Percentiles rank a stretch among this genome's conserved stretches.
These are phyloP conservation scores for Acanthococcus lagerstroemiae DNA, from an alignment of 2,888 invertebrate genomes.

Conservation along the genomic window DNA sequence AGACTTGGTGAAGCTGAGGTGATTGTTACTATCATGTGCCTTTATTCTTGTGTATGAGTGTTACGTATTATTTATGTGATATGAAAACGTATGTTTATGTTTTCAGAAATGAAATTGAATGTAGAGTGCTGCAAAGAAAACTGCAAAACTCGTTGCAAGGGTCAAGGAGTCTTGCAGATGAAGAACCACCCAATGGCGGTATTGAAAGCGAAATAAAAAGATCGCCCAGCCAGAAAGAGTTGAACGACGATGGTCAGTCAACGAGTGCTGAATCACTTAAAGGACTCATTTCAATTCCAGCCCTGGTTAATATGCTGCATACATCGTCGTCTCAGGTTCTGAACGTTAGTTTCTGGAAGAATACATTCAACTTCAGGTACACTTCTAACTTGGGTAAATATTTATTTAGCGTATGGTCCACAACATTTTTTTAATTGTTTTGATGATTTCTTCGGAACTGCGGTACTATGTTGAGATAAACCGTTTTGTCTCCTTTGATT, in stretches of 20 bases:
- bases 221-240: neutral
- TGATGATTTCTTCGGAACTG: too few species aligned
- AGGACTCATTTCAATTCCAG: slow-evolving; percentile 6
- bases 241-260: too few species aligned
- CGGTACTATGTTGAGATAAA: too few species aligned
- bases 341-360: slow-evolving; percentile 21
- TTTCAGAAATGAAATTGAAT: slow-evolving; percentile 17
- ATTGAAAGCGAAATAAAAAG: neutral
- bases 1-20: slow-evolving; percentile 13
- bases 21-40: too few species aligned
- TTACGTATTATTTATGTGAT: too few species aligned
- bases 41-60: too few species aligned
- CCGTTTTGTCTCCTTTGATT: too few species aligned
- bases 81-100: too few species aligned
- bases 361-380: slow-evolving; percentile 12
- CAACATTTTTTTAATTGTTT: too few species aligned
- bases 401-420: too few species aligned
- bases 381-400: neutral
- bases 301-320: slow-evolving; percentile 17
- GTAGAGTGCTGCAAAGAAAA: slow-evolving; percentile 1
- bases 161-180: neutral
- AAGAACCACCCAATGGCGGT: neutral
- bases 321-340: slow-evolving; percentile 12
- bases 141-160: slow-evolving; percentile 10
- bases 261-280: neutral